Evolutionary conservation across 2,888 invertebrate genomes (phyloP).

Genomic region (Icerya purchasi): DNA sequence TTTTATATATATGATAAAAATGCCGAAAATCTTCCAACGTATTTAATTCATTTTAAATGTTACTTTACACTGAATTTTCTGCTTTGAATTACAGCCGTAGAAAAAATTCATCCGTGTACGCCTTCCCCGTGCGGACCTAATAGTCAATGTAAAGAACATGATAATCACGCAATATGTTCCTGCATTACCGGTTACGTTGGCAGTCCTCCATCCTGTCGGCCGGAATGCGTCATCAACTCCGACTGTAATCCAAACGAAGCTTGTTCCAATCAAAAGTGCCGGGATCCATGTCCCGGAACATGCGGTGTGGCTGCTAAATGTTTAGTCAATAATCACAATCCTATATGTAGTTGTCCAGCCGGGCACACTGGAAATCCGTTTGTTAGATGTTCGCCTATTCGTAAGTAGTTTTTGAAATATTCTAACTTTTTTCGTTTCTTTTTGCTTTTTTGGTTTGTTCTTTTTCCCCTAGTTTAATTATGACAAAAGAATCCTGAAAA

Average conservation of each 20-base stretch:
- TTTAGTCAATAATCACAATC: conserved; percentile 49
- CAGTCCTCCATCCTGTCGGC: conserved; percentile 44
- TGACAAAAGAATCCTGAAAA: too few species aligned
- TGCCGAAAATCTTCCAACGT: too few species aligned
- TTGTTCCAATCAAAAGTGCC: conserved; percentile 46
- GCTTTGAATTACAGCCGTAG: conserved; percentile 17
- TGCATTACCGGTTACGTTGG: conserved; percentile 44
- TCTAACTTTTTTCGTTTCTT: background rate
- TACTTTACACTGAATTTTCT: too few species aligned
- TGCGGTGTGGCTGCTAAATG: conserved; percentile 49
- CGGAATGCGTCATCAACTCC: conserved; percentile 44
- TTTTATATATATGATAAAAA: too few species aligned
- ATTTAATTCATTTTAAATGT: too few species aligned
- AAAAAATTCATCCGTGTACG: conserved; percentile 32
- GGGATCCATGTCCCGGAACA: conserved; percentile 48
- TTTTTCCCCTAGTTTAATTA: too few species aligned
- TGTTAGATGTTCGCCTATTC: conserved; percentile 22
- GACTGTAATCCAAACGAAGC: conserved; percentile 44
- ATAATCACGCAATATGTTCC: conserved; percentile 32
- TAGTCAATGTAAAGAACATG: conserved; percentile 39
- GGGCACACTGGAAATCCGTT: conserved; percentile 54
- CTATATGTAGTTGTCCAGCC: conserved; percentile 41
- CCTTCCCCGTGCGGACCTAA: conserved; percentile 39
- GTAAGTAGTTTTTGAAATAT: conserved; percentile 10
- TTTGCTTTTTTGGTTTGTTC: background rate